Evolutionary conservation across 1,140 invertebrate genomes (phyloP), one percentile per base, ranked within the genome.

Genomic region (Odontomachus brunneus): DNA sequence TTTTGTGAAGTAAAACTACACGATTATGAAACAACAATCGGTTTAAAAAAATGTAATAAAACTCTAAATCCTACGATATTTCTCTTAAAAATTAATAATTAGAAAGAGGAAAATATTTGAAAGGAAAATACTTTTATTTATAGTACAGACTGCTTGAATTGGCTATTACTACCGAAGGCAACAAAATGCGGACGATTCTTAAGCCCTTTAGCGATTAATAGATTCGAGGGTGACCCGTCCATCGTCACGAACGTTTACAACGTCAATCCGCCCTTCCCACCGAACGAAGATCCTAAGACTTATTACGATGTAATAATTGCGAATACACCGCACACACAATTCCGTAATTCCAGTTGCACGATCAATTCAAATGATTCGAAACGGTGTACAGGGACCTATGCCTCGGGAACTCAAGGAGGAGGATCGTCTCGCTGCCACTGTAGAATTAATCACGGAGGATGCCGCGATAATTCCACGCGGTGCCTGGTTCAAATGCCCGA

Each of bases 401-500:
- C 84, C 89, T 9, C 89, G 85, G 72, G 93, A 95, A 76, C 90
- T 97, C 33, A 97, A 97, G 91, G 97, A 98, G 92, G 97, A 97
- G 91, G 96, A 96, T 83, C 95, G 97, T n/a, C 89, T 97, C 15
- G 94, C 96, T 0, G 96, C 96, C 7, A 95, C 95, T 1, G 94
- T 97, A 12, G 94, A 95, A 67, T 94, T 95, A 7, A 97, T 97
- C 48, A 96, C 94, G 76, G 94, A 96, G 19, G 96, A 97, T 88
- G 95, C 95, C 0, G 95, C 95, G 72, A 92, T 97, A 17, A 95
- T 97, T 69, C 97, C 97, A 11, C 94, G 97, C 55, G 97, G 97
- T 1, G 96, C 95, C 14, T 94, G 97, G 65, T 95, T 96, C 62
- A 97, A 97, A 89, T 93, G 95, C 84, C 94, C 95, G 0, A 95